Evolutionary conservation across 1,140 invertebrate genomes (phyloP).

Genomic region (Fopius arisanus): DNA sequence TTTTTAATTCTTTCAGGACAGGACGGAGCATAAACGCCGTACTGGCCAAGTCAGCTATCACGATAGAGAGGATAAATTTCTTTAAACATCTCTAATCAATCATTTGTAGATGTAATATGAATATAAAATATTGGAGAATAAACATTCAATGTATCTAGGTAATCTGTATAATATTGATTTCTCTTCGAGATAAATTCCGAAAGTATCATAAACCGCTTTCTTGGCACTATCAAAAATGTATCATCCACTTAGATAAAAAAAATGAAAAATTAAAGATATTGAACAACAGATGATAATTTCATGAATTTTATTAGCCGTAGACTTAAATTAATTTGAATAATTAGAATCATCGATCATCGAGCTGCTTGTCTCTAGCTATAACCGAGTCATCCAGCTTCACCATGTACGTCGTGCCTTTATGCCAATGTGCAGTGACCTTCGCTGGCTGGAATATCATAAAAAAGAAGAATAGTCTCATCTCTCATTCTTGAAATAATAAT

Average conservation of each 20-base stretch:
- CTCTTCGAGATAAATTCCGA: not conserved
- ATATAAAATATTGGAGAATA: constrained; percentile 25
- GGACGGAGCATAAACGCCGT: constrained; percentile 68
- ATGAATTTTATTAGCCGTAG: constrained; percentile 19
- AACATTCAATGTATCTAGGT: not conserved
- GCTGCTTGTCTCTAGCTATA: constrained; percentile 89
- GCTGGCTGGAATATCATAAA: constrained; percentile 76
- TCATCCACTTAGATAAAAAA: constrained; percentile 13
- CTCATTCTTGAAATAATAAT: no score
- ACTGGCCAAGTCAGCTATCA: constrained; percentile 76
- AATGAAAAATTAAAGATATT: constrained; percentile 8
- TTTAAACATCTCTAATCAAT: constrained; percentile 43
- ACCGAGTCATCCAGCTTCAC: constrained; percentile 98
- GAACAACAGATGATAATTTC: constrained; percentile 14
- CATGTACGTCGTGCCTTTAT: constrained; percentile 99
- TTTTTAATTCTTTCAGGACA: constrained; percentile 54
- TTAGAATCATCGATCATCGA: constrained; percentile 81
- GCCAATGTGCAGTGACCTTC: constrained; percentile 98
- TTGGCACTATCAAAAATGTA: not conserved
- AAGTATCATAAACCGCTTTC: not conserved
- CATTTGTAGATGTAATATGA: constrained; percentile 11
- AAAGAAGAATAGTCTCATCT: not conserved
- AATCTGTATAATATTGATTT: not conserved
- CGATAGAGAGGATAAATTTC: constrained; percentile 72
- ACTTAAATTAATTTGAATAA: constrained; percentile 13